These are phyloP conservation scores for Circaetus cinerascens DNA, from an alignment of 2,113 vertebrate genomes.

Conservation along the genomic window DNA sequence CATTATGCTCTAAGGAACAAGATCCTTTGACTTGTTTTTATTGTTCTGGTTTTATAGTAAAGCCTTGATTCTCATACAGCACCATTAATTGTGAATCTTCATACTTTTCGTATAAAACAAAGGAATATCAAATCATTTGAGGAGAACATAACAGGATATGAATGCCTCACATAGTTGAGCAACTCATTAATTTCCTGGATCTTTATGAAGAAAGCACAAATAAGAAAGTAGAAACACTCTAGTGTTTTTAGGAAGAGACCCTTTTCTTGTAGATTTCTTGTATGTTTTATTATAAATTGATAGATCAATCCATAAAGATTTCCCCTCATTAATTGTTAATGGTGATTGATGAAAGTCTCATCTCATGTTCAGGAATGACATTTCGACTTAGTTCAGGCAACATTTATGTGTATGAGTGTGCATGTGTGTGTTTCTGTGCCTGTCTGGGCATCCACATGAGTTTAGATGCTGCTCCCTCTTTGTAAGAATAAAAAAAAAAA, in stretches of 20 bases:
- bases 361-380: background rate
- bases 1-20: background rate
- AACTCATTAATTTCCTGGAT: background rate
- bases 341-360: background rate
- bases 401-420: background rate
- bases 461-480: background rate
- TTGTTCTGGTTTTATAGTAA: background rate
- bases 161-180: background rate
- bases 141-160: background rate
- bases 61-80: background rate
- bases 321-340: background rate
- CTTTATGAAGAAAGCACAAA: background rate
- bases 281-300: background rate
- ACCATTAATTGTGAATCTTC: background rate
- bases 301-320: background rate
- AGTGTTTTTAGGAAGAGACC: background rate
- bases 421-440: background rate
- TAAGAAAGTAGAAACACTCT: background rate
- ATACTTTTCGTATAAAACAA: background rate
- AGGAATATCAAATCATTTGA: background rate
- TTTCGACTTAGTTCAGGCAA: background rate
- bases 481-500: background rate
- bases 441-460: background rate
- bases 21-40: background rate
- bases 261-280: background rate